Base-by-base conservation (phyloP, 2,888 invertebrate species). In the Acleris literana region DNA sequence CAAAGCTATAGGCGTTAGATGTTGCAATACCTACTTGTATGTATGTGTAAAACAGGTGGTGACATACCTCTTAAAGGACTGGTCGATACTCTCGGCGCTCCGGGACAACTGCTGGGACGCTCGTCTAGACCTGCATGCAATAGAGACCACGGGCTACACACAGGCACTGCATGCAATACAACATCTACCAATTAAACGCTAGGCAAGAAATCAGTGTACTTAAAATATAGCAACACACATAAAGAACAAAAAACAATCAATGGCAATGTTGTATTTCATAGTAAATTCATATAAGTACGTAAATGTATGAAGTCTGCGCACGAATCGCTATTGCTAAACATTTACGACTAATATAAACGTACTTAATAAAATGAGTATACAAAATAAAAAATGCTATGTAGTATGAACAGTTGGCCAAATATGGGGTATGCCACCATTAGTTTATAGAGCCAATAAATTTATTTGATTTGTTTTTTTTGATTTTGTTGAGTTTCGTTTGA, bases 51-150 rank as follows among this genome's bases (percentile, higher is more conserved):
- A 43, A 18, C 46, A 29, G 25, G 2, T 18, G 25, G 43, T 52
- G 64, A 17, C 68, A 92, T 93, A 95, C 95, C 95, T 94, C 78
- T 94, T 93, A 80, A 92, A 90, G 20, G 90, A 80, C 73, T 93
- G 94, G 80, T 94, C 93, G 88, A 94, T 93, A 90, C 93, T 94
- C 88, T 95, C 95, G 78, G 94, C 94, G 84, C 94, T 94, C 85
- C 94, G 90, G 82, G 94, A 94, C 85, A 95, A 94, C 91, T 97
- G 97, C 93, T 97, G 97, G 80, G 97, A 97, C 85, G 97, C 96
- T 88, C 97, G 95, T 88, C 97, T 96, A 93, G 96, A 96, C 95
- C 97, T 97, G 94, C 86, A 93, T 93, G 93, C 92, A 93, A 93
- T 87, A 93, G 86, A 93, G 81, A 90, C 88, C 86, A 85, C 83